phyloP scores from a whole-genome alignment of 2,888 invertebrate genomes.

The Eumacrocentrus americanus region DNA sequence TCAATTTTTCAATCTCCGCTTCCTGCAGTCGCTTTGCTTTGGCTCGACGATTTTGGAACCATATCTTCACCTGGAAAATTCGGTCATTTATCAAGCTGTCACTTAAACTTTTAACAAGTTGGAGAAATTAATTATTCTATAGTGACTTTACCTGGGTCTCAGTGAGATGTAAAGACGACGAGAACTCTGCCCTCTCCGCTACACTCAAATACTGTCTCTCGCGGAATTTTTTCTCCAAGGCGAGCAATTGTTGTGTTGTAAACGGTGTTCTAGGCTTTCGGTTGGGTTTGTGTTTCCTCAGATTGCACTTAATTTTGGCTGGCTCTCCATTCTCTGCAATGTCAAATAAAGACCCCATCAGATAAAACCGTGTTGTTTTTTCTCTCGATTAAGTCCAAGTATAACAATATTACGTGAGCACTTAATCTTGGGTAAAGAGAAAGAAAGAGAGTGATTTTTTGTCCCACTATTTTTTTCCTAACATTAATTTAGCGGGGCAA shows the following conservation, averaged over 20 bases:
- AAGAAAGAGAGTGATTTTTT: too few relatives aligned
- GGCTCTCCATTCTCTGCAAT: conserved; percentile 76
- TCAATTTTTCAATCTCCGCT: conserved; percentile 95
- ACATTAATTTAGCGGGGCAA: conserved; percentile 47
- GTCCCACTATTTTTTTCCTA: conserved; percentile 11
- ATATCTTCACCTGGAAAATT: conserved; percentile 79
- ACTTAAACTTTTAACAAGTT: background rate
- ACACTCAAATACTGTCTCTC: conserved; percentile 98
- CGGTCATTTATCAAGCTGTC: conserved; percentile 19
- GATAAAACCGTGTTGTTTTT: too few relatives aligned
- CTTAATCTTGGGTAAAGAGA: too few relatives aligned
- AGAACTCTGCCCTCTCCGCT: conserved; percentile 97
- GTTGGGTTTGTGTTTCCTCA: conserved; percentile 97
- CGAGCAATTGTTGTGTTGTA: conserved; percentile 94
- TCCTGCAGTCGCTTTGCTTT: conserved; percentile 97
- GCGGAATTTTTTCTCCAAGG: conserved; percentile 94
- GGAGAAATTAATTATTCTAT: background rate
- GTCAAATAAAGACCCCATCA: conserved; percentile 50
- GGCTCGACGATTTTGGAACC: conserved; percentile 94
- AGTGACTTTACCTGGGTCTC: conserved; percentile 79
- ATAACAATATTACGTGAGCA: too few relatives aligned
- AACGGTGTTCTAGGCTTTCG: conserved; percentile 97
- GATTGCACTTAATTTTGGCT: conserved; percentile 86
- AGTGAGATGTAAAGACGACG: conserved; percentile 88
- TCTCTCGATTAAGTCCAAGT: too few relatives aligned